Percentiles rank a stretch among this genome's conserved stretches.
These are phyloP conservation scores for Tipula vernalis DNA, from an alignment of 2,888 invertebrate genomes.

Conservation along the genomic window DNA sequence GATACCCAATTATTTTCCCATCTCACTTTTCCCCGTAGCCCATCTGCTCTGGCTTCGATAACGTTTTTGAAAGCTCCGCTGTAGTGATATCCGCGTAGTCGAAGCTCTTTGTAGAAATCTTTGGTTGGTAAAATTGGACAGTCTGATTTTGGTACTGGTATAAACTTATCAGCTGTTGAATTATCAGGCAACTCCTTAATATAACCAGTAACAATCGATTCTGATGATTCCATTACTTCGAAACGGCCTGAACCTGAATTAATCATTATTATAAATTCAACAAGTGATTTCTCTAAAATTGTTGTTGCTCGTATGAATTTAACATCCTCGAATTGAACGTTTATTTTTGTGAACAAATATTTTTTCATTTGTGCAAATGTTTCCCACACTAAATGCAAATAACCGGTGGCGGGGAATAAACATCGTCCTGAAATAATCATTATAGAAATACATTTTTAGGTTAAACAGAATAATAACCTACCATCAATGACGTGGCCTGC, in stretches of 20 bases:
- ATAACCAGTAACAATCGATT: conserved; percentile 55
- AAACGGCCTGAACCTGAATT: conserved; percentile 48
- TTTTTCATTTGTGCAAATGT: conserved; percentile 53
- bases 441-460: conserved; percentile 29
- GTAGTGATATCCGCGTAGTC: conserved; percentile 57
- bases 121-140: conserved; percentile 38
- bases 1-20: conserved; percentile 82
- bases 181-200: conserved; percentile 42
- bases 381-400: conserved; percentile 67
- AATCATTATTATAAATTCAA: conserved; percentile 41
- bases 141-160: conserved; percentile 21
- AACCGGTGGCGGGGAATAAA: conserved; percentile 67
- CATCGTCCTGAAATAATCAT: not conserved
- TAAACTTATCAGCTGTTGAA: too few species aligned
- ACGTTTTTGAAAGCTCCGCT: conserved; percentile 29
- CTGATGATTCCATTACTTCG: conserved; percentile 55
- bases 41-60: conserved; percentile 27
- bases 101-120: conserved; percentile 58
- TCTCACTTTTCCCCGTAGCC: conserved; percentile 30
- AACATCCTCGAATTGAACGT: conserved; percentile 60
- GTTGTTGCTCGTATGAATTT: conserved; percentile 73
- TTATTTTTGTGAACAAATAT: not conserved
- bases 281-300: conserved; percentile 48
- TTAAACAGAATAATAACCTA: conserved; percentile 25
- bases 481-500: conserved; percentile 77